Percentiles rank a stretch among this genome's conserved stretches.
phyloP scores from a whole-genome alignment of 2,797 vertebrate species.

The Eulemur mongoz region DNA sequence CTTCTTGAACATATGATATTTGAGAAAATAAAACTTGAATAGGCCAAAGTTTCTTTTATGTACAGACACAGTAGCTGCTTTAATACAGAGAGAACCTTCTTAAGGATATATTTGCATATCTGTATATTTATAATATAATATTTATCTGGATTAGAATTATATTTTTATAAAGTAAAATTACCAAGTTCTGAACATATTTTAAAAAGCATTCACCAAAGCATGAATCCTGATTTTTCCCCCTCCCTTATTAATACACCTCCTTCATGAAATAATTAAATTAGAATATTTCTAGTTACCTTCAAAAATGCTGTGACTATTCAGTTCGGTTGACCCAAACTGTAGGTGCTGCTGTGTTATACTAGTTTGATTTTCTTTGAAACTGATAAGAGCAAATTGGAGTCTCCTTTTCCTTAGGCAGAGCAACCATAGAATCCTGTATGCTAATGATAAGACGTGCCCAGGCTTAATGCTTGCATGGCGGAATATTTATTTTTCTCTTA shows the following conservation, averaged over 20 bases:
- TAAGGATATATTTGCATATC: neutral
- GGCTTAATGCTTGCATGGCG: neutral
- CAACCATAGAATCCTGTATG: neutral
- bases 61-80: neutral
- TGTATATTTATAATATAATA: neutral
- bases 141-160: neutral
- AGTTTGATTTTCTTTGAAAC: neutral
- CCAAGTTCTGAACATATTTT: neutral
- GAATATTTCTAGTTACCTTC: conserved; percentile 4
- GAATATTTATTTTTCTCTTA: neutral
- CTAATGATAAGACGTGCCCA: neutral
- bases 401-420: neutral
- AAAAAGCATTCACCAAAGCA: neutral
- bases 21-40: neutral
- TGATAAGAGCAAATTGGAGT: neutral
- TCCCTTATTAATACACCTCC: neutral
- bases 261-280: neutral
- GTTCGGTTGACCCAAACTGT: neutral
- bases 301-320: neutral
- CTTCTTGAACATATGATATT: neutral
- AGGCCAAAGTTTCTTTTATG: neutral
- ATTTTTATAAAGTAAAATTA: neutral
- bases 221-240: neutral
- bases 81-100: neutral
- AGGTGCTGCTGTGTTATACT: neutral